Percentiles rank a stretch among this genome's conserved stretches.
Evolutionary conservation across 1,140 invertebrate species (phyloP).

Genomic region (Orussus abietinus): DNA sequence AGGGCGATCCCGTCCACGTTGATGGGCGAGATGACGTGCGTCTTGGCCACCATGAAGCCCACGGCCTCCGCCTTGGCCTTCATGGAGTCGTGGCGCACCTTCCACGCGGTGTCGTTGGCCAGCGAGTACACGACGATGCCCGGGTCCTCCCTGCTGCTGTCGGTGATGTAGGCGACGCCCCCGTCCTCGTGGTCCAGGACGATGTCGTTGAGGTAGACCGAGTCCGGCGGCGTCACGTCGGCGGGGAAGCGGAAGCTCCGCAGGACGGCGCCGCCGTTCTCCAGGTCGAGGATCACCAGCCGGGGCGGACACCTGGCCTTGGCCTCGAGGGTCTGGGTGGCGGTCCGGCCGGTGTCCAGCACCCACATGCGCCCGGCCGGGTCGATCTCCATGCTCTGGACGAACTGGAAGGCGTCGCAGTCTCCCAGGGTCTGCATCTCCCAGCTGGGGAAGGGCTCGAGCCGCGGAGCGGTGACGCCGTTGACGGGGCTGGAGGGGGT

Average conservation of each 20-base stretch:
- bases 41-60: slow-evolving; percentile 58
- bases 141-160: slow-evolving; percentile 61
- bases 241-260: slow-evolving; percentile 56
- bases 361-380: slow-evolving; percentile 67
- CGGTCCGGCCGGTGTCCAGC: slow-evolving; percentile 61
- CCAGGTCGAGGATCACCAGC: slow-evolving; percentile 65
- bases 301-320: slow-evolving; percentile 60
- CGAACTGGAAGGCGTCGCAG: slow-evolving; percentile 64
- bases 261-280: slow-evolving; percentile 55
- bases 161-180: slow-evolving; percentile 67
- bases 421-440: slow-evolving; percentile 58
- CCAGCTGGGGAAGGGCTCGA: slow-evolving; percentile 68
- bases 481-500: slow-evolving; percentile 50
- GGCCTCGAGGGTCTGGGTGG: slow-evolving; percentile 46
- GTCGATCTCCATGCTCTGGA: slow-evolving; percentile 69
- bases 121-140: slow-evolving; percentile 68
- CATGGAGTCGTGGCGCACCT: slow-evolving; percentile 64
- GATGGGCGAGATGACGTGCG: slow-evolving; percentile 51
- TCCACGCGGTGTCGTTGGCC: slow-evolving; percentile 62
- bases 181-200: slow-evolving; percentile 66
- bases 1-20: slow-evolving; percentile 66
- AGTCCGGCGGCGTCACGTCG: slow-evolving; percentile 51
- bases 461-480: slow-evolving; percentile 55
- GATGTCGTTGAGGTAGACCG: slow-evolving; percentile 63
- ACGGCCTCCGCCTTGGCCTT: slow-evolving; percentile 55